Conservation (phyloP, 2,888 invertebrate species). For the Drosophila phalerata region DNA sequence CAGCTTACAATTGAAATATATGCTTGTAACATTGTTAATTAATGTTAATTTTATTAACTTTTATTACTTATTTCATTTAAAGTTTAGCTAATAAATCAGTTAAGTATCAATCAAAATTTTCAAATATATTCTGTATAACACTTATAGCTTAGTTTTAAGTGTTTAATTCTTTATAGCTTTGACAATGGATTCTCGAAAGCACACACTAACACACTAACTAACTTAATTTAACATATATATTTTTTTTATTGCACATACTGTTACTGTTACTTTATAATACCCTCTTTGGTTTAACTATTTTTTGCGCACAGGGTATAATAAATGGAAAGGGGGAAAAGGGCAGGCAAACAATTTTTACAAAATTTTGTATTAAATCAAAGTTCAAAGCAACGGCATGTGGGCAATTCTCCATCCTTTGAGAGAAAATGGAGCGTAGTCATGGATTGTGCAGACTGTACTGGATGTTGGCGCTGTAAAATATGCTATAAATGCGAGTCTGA, state of each 20-base stretch:
- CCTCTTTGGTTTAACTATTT: neutral
- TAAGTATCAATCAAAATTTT: too few relatives aligned
- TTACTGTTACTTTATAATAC: neutral
- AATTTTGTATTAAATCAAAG: constrained; percentile 56
- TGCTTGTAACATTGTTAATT: too few relatives aligned
- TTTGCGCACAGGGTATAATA: constrained; percentile 13
- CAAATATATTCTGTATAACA: too few relatives aligned
- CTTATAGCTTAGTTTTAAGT: too few relatives aligned
- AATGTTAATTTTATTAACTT: too few relatives aligned
- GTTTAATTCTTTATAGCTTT: too few relatives aligned
- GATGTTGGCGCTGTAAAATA: constrained; percentile 16
- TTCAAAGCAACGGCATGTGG: constrained; percentile 43
- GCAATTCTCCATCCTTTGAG: neutral
- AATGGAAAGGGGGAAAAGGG: neutral
- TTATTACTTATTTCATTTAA: neutral
- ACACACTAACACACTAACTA: too few relatives aligned
- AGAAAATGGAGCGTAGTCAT: neutral
- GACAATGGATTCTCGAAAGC: too few relatives aligned
- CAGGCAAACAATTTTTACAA: constrained; percentile 40
- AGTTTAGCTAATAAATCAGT: neutral
- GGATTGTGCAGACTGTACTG: constrained; percentile 22
- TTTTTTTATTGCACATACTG: neutral
- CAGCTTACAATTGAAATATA: too few relatives aligned
- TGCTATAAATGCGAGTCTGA: constrained; percentile 22
- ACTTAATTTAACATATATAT: neutral